These are phyloP conservation scores for Villa cingulata DNA, from an alignment of 2,888 invertebrate genomes.

Conservation along the genomic window DNA sequence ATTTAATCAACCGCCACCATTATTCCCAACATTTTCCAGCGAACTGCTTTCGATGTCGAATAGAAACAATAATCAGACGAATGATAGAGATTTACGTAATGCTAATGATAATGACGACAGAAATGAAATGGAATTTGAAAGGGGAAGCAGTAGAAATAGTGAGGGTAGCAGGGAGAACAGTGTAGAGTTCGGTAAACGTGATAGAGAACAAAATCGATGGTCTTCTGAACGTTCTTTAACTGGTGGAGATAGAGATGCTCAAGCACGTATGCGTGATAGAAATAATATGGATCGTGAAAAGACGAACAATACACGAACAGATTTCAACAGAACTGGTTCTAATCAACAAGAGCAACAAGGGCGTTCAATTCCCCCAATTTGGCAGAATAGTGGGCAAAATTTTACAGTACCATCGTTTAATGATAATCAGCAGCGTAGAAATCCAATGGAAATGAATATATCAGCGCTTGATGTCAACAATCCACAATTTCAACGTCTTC, in stretches of 20 bases:
- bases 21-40: constrained; percentile 16
- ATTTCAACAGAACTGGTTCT: constrained; percentile 15
- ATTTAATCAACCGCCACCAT: constrained; percentile 38
- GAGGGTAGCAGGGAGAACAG: constrained; percentile 19
- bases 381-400: constrained; percentile 21
- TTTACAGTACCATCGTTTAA: constrained; percentile 4
- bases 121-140: constrained; percentile 11
- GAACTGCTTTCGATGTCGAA: not conserved
- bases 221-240: constrained; percentile 14
- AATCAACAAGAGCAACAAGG: constrained; percentile 6
- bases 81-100: constrained; percentile 28
- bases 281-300: constrained; percentile 36
- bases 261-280: constrained; percentile 24
- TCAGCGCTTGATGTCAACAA: constrained; percentile 6
- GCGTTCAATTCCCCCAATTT: constrained; percentile 13
- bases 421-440: constrained; percentile 3
- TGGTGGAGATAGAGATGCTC: constrained; percentile 12
- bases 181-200: constrained; percentile 10
- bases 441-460: not conserved
- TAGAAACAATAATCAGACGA: constrained; percentile 23
- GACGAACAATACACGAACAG: constrained; percentile 37
- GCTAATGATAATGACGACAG: constrained; percentile 22
- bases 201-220: constrained; percentile 22
- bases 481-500: constrained; percentile 3
- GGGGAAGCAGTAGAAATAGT: constrained; percentile 16